These are phyloP conservation scores for Papio anubis DNA, from an alignment of 2,113 vertebrate species.

Conservation along the genomic window DNA sequence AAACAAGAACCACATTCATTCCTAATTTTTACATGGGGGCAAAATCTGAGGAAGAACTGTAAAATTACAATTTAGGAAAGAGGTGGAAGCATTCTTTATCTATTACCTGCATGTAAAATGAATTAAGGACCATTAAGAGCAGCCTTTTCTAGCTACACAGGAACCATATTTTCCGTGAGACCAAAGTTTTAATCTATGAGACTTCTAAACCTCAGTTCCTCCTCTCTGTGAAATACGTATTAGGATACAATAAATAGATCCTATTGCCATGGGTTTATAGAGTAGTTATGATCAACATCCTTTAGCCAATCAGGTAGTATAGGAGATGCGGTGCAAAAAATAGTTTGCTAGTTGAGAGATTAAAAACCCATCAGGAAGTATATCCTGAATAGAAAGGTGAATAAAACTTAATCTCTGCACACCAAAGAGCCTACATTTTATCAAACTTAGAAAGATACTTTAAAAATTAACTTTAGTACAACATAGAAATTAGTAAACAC, in stretches of 20 bases:
- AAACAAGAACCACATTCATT: background rate
- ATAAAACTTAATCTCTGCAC: background rate
- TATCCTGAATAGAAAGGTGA: background rate
- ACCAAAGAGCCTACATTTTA: background rate
- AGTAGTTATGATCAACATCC: background rate
- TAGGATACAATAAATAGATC: background rate
- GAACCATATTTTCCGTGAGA: background rate
- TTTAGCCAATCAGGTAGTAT: background rate
- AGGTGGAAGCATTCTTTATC: background rate
- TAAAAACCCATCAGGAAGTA: background rate
- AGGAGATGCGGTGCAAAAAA: background rate
- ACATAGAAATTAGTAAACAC: background rate
- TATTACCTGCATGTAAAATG: background rate
- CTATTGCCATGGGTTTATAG: background rate
- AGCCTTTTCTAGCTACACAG: background rate
- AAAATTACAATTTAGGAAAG: background rate
- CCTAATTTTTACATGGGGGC: background rate
- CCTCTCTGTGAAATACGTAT: background rate
- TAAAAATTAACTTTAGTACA: background rate
- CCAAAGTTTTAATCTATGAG: background rate
- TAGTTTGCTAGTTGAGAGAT: background rate
- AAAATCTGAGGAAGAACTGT: conserved; percentile 1
- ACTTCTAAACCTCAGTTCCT: background rate
- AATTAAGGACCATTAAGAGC: background rate
- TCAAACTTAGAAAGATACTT: background rate